Base-by-base conservation (phyloP, 2,888 invertebrate species). In the Agelastica alni region DNA sequence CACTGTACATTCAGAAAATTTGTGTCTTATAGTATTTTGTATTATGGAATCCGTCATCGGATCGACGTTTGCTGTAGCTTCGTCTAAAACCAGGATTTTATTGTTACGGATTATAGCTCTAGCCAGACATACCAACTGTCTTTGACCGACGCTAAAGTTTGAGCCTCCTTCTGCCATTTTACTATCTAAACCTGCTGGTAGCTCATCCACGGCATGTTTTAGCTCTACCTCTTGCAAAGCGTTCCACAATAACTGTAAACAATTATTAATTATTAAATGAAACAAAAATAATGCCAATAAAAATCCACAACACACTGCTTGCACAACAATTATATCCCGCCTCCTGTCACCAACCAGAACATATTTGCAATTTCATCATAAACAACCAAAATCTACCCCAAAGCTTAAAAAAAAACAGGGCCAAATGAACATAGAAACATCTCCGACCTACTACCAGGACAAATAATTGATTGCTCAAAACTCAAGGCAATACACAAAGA, bases 21-120 rank as follows among this genome's bases (percentile, higher is more conserved):
- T 89, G 43, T 78, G 79, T 57, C 89, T 79, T 53, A 92, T 91
- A 0, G 90, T 89, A 14, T 79, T 80, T 70, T 92, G 91, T 58
- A 92, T 91, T 6, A 91, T 74, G 1, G 81, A 82, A 68, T 91
- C 91, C 18, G 91, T 91, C 51, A 85, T 83, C 0, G 86, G 86
- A 75, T 91, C 91, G 1, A 91, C 89, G 70, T 90, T 90, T 37
- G 91, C 89, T 0, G 91, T 91, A 43, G 91, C 91, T 78, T 91
- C 91, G 70, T 91, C 75, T 55, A 75, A 43, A 34, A 75, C 66
- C 17, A 75, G 53, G 18, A 75, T 71, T 46, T 63, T 68, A 55
- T 72, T 75, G 31, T 70, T 70, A 13, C 91, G 43, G 9, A 74
- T 53, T 14, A 83, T 77, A 2, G 83, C 88, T 17, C 88, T 74